These are phyloP conservation scores for Limnephilus rhombicus DNA, from an alignment of 2,888 invertebrate species.

Conservation along the genomic window DNA sequence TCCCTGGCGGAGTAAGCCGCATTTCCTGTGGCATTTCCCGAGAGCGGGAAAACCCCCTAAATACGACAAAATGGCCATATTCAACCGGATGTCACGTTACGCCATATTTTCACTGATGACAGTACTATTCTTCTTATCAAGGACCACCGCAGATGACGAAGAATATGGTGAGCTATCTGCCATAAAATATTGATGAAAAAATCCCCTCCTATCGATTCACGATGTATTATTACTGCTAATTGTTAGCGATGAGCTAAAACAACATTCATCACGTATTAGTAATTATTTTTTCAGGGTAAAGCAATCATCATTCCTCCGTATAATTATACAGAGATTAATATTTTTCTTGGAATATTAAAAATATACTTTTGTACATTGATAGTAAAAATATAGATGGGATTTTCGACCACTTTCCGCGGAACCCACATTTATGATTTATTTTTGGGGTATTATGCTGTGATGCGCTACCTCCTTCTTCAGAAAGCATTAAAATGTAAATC, in stretches of 20 bases:
- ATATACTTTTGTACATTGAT: neutral
- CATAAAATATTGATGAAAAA: neutral
- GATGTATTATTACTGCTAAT: neutral
- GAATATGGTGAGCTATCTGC: constrained; percentile 1
- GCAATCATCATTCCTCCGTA: neutral
- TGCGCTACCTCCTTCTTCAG: too few relatives aligned
- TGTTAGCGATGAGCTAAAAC: neutral
- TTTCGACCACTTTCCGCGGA: neutral
- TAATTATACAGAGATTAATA: neutral
- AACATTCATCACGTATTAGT: neutral
- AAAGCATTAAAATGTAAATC: too few relatives aligned
- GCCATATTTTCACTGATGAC: constrained; percentile 10
- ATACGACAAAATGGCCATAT: neutral
- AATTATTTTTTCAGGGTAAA: neutral
- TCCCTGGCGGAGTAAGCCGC: constrained; percentile 1
- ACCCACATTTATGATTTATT: too few relatives aligned
- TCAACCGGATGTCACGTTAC: neutral
- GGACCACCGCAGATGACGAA: constrained; percentile 4
- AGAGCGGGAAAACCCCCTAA: neutral
- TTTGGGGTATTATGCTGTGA: too few relatives aligned
- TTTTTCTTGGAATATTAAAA: neutral
- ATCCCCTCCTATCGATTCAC: neutral
- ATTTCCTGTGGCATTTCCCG: neutral
- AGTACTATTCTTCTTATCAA: neutral
- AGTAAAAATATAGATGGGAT: neutral